phyloP scores from a whole-genome alignment of 2,797 vertebrate species.

The Pseudochirops corinnae region DNA sequence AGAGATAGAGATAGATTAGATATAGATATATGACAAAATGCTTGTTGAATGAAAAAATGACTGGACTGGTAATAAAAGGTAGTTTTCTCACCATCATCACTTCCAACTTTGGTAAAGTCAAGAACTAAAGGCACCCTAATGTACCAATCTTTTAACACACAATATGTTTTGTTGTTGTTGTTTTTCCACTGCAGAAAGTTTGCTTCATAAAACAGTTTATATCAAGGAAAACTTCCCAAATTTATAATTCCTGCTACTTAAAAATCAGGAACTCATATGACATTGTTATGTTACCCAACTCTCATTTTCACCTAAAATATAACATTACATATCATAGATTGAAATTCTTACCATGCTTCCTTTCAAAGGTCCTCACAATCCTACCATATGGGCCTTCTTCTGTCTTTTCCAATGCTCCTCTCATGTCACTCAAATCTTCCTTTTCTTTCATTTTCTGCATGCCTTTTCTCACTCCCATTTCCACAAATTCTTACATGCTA shows the following conservation, averaged over 20 bases:
- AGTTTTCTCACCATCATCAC: neutral
- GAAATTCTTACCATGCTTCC: neutral
- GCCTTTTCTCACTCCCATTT: neutral
- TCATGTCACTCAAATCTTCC: neutral
- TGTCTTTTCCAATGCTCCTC: neutral
- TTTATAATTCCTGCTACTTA: neutral
- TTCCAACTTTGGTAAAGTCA: neutral
- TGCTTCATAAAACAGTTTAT: neutral
- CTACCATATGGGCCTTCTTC: neutral
- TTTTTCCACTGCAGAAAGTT: neutral
- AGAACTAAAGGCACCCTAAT: neutral
- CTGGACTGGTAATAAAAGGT: neutral
- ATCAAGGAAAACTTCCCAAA: neutral
- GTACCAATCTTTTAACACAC: neutral
- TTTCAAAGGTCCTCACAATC: neutral
- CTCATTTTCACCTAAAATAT: neutral
- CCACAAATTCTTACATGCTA: neutral
- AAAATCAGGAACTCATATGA: neutral
- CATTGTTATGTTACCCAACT: neutral
- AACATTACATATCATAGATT: neutral
- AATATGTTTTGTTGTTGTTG: neutral
- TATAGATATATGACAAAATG: neutral
- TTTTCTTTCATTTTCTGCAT: slow-evolving; percentile 20
- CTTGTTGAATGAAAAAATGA: neutral
- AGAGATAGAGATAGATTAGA: no score